phyloP scores from a whole-genome alignment of 2,113 vertebrate species.

The Percopsis transmontana region DNA sequence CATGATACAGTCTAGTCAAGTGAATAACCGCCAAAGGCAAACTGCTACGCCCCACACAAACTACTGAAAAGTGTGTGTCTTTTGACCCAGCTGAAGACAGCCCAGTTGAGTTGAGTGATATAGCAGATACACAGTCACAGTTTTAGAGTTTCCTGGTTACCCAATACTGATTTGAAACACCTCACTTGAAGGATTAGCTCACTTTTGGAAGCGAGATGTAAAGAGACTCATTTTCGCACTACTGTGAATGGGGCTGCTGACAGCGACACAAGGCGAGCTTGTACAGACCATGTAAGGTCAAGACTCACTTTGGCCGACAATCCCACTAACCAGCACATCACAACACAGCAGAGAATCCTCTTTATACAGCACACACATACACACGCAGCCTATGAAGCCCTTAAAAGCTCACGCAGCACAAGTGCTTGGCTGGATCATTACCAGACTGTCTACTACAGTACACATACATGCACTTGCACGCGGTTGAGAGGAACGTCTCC shows the following conservation, averaged over 20 bases:
- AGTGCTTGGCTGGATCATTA: slow-evolving; percentile 51
- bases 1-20: no score
- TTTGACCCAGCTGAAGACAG: not conserved
- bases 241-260: slow-evolving; percentile 37
- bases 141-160: not conserved
- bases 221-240: slow-evolving; percentile 39
- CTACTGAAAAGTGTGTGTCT: not conserved
- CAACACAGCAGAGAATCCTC: slow-evolving; percentile 28
- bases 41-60: not conserved
- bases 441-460: slow-evolving; percentile 15
- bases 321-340: slow-evolving; percentile 60
- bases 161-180: not conserved
- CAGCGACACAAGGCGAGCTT: slow-evolving; percentile 52
- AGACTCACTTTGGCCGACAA: slow-evolving; percentile 54
- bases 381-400: slow-evolving; percentile 17
- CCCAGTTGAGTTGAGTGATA: not conserved
- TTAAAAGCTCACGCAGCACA: slow-evolving; percentile 38
- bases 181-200: not conserved
- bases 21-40: not conserved
- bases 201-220: slow-evolving; percentile 21
- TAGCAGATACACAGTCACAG: not conserved
- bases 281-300: slow-evolving; percentile 64
- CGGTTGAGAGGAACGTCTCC: slow-evolving; percentile 19
- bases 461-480: slow-evolving; percentile 18
- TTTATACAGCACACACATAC: slow-evolving; percentile 8